Evolutionary conservation across 2,888 invertebrate genomes (phyloP).

Genomic region (Steromphala cineraria): DNA sequence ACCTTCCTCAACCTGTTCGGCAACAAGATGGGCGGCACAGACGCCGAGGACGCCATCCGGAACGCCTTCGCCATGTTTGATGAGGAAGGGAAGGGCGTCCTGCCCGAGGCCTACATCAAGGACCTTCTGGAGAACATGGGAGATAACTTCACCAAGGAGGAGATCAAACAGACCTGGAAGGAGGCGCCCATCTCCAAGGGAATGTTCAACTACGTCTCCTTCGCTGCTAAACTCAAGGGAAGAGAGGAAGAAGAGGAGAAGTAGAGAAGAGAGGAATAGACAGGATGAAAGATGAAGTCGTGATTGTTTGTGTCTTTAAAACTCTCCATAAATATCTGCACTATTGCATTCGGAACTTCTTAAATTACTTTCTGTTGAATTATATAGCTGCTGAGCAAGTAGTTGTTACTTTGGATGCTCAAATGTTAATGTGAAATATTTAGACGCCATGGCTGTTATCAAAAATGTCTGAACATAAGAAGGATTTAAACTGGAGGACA

Average conservation of each 20-base stretch:
- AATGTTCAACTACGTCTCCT: conserved; percentile 11
- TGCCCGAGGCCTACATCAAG: conserved; percentile 76
- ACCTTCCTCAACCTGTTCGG: conserved; percentile 74
- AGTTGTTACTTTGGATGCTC: no score
- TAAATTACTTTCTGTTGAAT: no score
- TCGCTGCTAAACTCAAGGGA: conserved; percentile 14
- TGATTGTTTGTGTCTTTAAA: no score
- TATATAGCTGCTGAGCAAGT: no score
- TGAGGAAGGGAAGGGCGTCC: conserved; percentile 73
- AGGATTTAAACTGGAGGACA: no score
- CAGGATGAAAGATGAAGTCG: no score
- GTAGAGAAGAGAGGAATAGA: background rate
- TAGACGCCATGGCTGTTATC: no score
- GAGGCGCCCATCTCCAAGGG: conserved; percentile 16
- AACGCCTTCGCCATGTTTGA: conserved; percentile 78
- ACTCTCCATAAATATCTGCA: no score
- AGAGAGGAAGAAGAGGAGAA: conserved; percentile 21
- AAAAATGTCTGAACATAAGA: no score
- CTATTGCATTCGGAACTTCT: no score
- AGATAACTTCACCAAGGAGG: conserved; percentile 73
- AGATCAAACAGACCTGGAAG: conserved; percentile 25
- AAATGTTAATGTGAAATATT: no score
- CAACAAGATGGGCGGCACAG: conserved; percentile 75
- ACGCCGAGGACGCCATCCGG: conserved; percentile 76
- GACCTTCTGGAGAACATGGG: conserved; percentile 74